phyloP scores from a whole-genome alignment of 2,797 vertebrate genomes.

The Uromys caudimaculatus region DNA sequence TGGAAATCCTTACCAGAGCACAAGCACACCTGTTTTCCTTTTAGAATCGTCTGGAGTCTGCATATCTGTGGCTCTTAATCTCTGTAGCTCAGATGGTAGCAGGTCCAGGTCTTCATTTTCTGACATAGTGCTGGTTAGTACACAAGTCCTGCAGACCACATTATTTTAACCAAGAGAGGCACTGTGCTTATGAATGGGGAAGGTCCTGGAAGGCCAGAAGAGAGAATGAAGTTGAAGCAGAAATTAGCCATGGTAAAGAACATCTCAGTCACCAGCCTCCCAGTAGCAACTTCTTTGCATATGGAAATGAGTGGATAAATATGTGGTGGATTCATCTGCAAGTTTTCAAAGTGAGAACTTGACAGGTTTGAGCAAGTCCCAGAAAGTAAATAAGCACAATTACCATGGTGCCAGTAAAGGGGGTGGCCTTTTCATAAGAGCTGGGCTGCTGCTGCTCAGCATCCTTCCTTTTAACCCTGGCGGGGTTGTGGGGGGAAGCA shows the following conservation, averaged over 20 bases:
- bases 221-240: neutral
- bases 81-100: neutral
- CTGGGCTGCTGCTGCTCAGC: conserved; percentile 16
- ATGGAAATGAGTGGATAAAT: conserved; percentile 52
- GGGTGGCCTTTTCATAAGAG: conserved; percentile 68
- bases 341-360: conserved; percentile 72
- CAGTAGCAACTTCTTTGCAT: conserved; percentile 54
- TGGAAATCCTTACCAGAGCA: conserved; percentile 69
- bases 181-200: neutral
- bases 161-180: neutral
- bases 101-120: neutral
- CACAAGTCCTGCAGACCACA: neutral
- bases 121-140: neutral
- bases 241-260: conserved; percentile 19
- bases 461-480: conserved; percentile 62
- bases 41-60: conserved; percentile 20
- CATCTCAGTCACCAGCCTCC: neutral
- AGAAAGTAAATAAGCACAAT: conserved; percentile 70
- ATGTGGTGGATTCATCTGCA: conserved; percentile 53
- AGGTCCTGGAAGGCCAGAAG: neutral
- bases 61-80: neutral
- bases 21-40: conserved; percentile 61
- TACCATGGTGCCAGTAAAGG: conserved; percentile 46
- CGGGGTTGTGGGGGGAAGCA: neutral
- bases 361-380: conserved; percentile 74